Conservation (phyloP, 2,797 vertebrate species). For the Sebastes goodei region DNA sequence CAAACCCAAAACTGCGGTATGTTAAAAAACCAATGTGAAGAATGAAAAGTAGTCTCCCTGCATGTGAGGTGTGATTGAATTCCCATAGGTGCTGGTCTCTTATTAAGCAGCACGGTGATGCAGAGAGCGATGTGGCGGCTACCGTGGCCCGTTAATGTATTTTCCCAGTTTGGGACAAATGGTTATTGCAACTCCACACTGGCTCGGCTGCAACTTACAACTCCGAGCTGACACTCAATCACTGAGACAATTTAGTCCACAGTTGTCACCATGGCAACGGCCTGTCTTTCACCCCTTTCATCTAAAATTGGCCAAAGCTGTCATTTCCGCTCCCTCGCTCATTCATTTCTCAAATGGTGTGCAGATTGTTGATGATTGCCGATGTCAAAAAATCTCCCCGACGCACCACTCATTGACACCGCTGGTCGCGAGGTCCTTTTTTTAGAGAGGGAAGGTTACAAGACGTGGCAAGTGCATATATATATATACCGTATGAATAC, state of each 20-base stretch:
- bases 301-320: constrained; percentile 73
- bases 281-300: constrained; percentile 73
- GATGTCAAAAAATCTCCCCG: constrained; percentile 46
- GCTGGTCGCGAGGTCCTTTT: constrained; percentile 48
- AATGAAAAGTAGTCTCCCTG: constrained; percentile 23
- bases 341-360: constrained; percentile 68
- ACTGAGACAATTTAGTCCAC: constrained; percentile 72
- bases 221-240: constrained; percentile 73
- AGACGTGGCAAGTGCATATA: constrained; percentile 56
- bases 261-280: constrained; percentile 78
- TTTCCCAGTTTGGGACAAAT: constrained; percentile 71
- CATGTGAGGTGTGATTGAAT: constrained; percentile 54
- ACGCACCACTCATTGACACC: constrained; percentile 56
- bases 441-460: constrained; percentile 47
- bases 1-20: background rate
- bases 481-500: constrained; percentile 72
- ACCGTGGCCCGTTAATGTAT: constrained; percentile 54
- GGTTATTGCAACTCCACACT: constrained; percentile 56
- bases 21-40: constrained; percentile 6
- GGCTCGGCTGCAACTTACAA: constrained; percentile 55
- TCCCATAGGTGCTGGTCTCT: constrained; percentile 55
- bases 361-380: constrained; percentile 71
- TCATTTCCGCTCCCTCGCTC: constrained; percentile 66
- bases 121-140: constrained; percentile 34
- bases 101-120: constrained; percentile 57